Conservation (phyloP, 2,113 vertebrate species). For the Sinocyclocheilus anshuiensis region DNA sequence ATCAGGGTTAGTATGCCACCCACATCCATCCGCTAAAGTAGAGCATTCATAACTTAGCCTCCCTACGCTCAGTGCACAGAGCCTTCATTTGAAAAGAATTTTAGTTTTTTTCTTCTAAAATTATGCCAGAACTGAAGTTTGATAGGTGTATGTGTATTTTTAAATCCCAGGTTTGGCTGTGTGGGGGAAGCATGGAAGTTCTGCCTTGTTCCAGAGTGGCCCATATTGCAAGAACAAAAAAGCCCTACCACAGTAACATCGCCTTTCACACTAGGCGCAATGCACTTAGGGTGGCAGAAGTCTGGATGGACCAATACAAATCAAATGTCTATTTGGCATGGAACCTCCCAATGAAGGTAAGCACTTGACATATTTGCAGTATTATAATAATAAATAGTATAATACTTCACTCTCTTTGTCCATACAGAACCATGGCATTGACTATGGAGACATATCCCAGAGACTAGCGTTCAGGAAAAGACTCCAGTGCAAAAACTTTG, state of each 20-base stretch:
- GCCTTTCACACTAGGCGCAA: constrained; percentile 95
- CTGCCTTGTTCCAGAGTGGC: constrained; percentile 94
- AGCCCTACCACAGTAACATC: constrained; percentile 95
- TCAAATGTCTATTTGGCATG: constrained; percentile 95
- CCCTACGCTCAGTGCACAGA: not conserved
- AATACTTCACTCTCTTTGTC: not conserved
- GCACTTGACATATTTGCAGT: not conserved
- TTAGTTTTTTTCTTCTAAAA: not conserved
- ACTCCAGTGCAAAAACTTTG: constrained; percentile 93
- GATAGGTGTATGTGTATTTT: constrained; percentile 33
- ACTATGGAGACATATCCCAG: constrained; percentile 92
- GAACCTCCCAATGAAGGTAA: constrained; percentile 95
- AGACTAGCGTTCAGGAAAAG: constrained; percentile 85
- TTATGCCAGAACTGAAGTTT: not conserved
- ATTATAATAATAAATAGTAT: not conserved
- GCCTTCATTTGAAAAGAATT: not conserved
- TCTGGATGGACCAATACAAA: constrained; percentile 98
- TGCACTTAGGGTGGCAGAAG: constrained; percentile 91
- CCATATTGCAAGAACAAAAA: constrained; percentile 93
- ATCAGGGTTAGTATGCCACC: constrained; percentile 88
- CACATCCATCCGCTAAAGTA: constrained; percentile 60
- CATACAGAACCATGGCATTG: constrained; percentile 93
- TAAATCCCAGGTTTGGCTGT: constrained; percentile 88
- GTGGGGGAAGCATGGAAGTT: constrained; percentile 98
- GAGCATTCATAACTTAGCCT: constrained; percentile 56